phyloP scores from a whole-genome alignment of 64 coral and sea anemone genomes.

The Montipora efflorescens region DNA sequence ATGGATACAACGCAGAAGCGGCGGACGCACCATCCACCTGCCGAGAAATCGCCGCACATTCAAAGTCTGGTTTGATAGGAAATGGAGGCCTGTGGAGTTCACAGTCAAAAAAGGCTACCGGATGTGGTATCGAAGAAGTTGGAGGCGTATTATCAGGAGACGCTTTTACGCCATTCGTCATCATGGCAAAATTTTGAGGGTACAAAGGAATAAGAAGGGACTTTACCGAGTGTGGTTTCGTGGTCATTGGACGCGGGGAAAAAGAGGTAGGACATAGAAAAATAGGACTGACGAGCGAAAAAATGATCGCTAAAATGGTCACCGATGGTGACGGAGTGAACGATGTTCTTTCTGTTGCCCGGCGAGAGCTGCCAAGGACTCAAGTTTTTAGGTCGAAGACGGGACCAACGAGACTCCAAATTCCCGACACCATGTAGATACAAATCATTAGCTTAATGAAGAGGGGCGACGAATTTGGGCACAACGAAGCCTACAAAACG shows the following conservation, averaged over 20 bases:
- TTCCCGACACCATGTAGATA: neutral
- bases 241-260: neutral
- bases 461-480: too few species aligned
- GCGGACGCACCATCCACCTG: neutral
- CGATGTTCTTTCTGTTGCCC: too few species aligned
- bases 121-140: neutral
- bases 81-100: neutral
- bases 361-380: too few species aligned
- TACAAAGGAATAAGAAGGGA: neutral
- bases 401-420: too few species aligned
- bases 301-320: too few species aligned
- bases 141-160: neutral
- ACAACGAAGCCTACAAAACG: too few species aligned
- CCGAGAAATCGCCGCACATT: neutral
- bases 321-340: too few species aligned
- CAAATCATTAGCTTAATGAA: too few species aligned
- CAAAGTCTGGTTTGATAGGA: neutral
- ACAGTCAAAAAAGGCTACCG: neutral
- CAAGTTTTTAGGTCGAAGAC: too few species aligned
- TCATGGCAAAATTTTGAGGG: neutral
- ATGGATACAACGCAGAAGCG: neutral
- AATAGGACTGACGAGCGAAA: too few species aligned
- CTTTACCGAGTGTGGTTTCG: neutral
- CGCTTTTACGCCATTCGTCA: neutral
- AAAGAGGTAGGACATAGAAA: constrained; percentile 6